Evolutionary conservation across 1,140 invertebrate genomes (phyloP).

Genomic region (Trialeurodes vaporariorum): DNA sequence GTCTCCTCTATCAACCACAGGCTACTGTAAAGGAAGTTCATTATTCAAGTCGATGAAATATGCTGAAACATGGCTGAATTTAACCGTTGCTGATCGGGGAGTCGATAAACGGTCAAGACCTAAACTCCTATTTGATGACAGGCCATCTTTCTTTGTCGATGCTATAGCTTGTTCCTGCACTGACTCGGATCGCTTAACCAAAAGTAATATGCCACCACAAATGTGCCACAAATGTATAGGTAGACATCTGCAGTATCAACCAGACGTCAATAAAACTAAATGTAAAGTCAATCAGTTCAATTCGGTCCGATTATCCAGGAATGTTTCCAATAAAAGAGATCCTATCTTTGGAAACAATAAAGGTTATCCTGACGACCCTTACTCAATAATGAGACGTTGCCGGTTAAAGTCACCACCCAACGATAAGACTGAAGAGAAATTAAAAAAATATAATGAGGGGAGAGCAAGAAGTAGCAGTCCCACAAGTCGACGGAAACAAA

Average conservation of each 20-base stretch:
- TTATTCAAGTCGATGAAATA: conserved; percentile 70
- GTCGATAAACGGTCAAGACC: background rate
- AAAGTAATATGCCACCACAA: background rate
- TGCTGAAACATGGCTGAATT: conserved; percentile 68
- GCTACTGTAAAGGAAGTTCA: conserved; percentile 30
- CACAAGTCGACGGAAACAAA: background rate
- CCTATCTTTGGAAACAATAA: background rate
- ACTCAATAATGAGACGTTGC: background rate
- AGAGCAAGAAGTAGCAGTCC: background rate
- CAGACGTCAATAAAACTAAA: background rate
- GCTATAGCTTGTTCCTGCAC: background rate
- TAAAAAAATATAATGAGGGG: background rate
- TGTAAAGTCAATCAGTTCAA: background rate
- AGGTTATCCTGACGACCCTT: background rate
- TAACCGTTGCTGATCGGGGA: conserved; percentile 41
- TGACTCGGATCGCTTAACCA: background rate
- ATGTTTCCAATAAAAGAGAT: background rate
- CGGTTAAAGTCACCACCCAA: background rate
- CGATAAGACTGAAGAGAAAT: background rate
- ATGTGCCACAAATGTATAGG: background rate
- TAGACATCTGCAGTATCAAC: background rate
- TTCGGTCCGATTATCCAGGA: background rate
- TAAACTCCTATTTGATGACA: background rate
- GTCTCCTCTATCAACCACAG: background rate
- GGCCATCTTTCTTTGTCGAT: background rate